Evolutionary conservation across 2,888 invertebrate species (phyloP), one percentile per base, ranked within the genome.

Genomic region (Athripsodes cinereus): DNA sequence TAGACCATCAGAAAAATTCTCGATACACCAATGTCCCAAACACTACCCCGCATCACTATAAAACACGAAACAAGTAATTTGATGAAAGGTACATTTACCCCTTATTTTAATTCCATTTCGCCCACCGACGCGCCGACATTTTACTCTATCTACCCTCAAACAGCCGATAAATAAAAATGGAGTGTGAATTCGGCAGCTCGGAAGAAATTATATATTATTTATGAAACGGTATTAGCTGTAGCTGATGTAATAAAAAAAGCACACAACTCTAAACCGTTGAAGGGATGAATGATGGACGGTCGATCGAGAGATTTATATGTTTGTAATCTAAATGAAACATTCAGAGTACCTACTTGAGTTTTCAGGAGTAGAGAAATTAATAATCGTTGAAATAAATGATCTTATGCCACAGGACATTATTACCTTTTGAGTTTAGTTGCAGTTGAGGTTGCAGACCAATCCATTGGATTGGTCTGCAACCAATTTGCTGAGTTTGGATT

Each of bases 1-100:
- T n/a, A n/a, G n/a, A n/a, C n/a, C n/a, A n/a, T n/a, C n/a, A n/a
- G n/a, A n/a, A n/a, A n/a, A n/a, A n/a, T n/a, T n/a, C n/a, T n/a
- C n/a, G n/a, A n/a, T n/a, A n/a, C n/a, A n/a, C n/a, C n/a, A n/a
- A n/a, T n/a, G n/a, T n/a, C n/a, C n/a, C n/a, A 26, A 26, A 6
- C 26, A 26, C 26, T 10, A 26, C 26, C 26, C 26, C 26, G 10
- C 26, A 6, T 6, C 26, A 26, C 26, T 16, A 40, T 40, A 40
- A 40, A 40, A 40, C 40, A 40, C 40, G 40, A 40, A n/a, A 40
- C 40, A 40, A 40, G 40, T 40, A 40, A 40, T 40, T 40, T 40
- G 40, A 40, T 40, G 40, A 40, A 40, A 40, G 40, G 40, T 40
- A 40, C 16, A 40, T 40, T 40, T 40, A 40, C 40, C 40, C 40